phyloP scores from a whole-genome alignment of 2,888 invertebrate species.

The Synergus umbraculus region DNA sequence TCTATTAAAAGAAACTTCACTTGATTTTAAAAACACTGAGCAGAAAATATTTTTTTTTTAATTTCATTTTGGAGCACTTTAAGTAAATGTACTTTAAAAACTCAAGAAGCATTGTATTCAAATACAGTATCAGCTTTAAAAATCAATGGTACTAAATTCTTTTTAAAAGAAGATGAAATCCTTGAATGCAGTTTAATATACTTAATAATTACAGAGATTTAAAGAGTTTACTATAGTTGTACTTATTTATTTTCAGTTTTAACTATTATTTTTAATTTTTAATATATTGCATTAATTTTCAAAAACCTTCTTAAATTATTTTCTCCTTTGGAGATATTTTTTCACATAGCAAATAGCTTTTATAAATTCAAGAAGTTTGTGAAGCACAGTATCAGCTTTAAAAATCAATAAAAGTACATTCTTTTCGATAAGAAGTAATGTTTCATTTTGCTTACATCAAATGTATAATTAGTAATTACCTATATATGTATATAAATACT shows the following conservation, averaged over 20 bases:
- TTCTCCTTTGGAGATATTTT: not conserved
- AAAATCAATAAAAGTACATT: not conserved
- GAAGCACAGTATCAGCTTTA: slow-evolving; percentile 2
- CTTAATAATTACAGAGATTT: too few relatives aligned
- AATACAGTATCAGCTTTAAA: too few relatives aligned
- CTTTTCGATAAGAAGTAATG: not conserved
- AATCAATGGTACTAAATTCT: too few relatives aligned
- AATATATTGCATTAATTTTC: too few relatives aligned
- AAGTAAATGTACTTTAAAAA: not conserved
- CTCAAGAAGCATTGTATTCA: too few relatives aligned
- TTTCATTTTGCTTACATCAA: not conserved
- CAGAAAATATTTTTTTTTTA: not conserved
- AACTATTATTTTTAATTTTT: too few relatives aligned
- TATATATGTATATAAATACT: too few relatives aligned
- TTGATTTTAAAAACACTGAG: not conserved
- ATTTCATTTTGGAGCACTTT: not conserved
- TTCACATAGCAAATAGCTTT: not conserved
- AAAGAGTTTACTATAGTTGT: too few relatives aligned
- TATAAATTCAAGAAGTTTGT: not conserved
- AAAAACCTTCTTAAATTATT: not conserved
- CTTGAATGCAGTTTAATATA: not conserved
- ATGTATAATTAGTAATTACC: too few relatives aligned
- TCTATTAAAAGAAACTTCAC: too few relatives aligned
- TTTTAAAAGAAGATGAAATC: too few relatives aligned
- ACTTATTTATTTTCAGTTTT: too few relatives aligned